Percentiles rank a stretch among this genome's conserved stretches.
phyloP scores from a whole-genome alignment of 2,113 vertebrate genomes.

The Malurus elegans region DNA sequence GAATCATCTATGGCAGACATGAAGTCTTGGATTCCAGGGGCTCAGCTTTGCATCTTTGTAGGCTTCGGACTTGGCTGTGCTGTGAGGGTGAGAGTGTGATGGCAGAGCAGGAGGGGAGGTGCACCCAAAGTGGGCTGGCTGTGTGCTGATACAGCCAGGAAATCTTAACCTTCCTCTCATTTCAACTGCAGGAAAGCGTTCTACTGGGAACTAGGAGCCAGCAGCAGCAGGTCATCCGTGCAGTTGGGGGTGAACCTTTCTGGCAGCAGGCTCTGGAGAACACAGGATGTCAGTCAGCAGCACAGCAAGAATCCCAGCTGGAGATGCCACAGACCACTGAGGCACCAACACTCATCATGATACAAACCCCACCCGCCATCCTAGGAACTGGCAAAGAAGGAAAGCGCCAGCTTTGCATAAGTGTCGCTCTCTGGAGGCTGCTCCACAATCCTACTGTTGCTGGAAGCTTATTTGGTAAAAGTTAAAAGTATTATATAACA shows the following conservation, averaged over 20 bases:
- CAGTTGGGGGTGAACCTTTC: neutral
- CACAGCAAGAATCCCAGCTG: neutral
- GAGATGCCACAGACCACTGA: neutral
- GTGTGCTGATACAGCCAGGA: neutral
- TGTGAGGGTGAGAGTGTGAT: neutral
- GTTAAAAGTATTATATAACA: conserved; percentile 28
- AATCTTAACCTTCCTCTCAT: neutral
- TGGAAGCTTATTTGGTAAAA: conserved; percentile 7
- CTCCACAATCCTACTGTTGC: neutral
- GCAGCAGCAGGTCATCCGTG: neutral
- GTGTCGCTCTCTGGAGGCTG: neutral
- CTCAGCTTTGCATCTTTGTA: neutral
- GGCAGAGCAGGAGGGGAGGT: too few species aligned
- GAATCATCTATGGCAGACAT: neutral
- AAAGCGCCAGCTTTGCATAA: neutral
- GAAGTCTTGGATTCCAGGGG: neutral
- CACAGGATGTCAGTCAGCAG: neutral
- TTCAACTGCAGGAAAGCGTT: conserved; percentile 71
- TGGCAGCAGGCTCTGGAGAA: conserved; percentile 6
- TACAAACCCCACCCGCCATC: neutral
- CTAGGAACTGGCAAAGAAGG: neutral
- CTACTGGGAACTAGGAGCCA: conserved; percentile 69
- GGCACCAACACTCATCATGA: neutral
- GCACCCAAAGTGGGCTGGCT: neutral
- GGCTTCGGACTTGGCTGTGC: neutral